A percentile compares a stretch with the other conserved stretches of the same genome.
Conservation (phyloP, 2,113 vertebrate species). For the Psittacara wagleri region DNA sequence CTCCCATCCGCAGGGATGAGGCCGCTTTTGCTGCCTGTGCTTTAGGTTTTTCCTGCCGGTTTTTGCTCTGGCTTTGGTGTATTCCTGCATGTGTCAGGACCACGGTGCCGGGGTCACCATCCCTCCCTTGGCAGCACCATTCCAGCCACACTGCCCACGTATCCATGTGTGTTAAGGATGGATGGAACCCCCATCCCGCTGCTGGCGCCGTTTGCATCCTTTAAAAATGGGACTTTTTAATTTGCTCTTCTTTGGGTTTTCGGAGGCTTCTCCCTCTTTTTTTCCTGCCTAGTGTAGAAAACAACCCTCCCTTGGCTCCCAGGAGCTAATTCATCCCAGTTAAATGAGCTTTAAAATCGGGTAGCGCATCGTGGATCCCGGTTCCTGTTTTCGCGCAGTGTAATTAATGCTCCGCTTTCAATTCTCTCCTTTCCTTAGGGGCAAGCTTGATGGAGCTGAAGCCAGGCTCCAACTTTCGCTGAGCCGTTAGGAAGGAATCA, state of each 20-base stretch:
- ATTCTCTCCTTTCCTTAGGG: slow-evolving; percentile 54
- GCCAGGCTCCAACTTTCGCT: not conserved
- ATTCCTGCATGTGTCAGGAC: not conserved
- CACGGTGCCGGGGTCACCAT: not conserved
- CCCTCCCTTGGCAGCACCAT: not conserved
- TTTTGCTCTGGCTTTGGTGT: not conserved
- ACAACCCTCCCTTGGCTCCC: slow-evolving; percentile 26
- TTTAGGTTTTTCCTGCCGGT: not conserved
- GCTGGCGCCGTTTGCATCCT: not conserved
- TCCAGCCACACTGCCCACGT: rapidly evolving
- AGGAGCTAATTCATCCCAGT: slow-evolving; percentile 56
- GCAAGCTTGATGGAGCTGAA: slow-evolving; percentile 23
- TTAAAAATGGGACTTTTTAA: slow-evolving; percentile 6
- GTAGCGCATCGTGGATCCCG: not conserved
- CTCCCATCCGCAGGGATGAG: not conserved
- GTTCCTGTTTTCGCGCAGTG: slow-evolving; percentile 23
- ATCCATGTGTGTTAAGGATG: not conserved
- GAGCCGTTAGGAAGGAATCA: slow-evolving; percentile 7
- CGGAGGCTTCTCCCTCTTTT: not conserved
- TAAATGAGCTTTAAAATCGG: slow-evolving; percentile 67
- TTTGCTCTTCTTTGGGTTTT: slow-evolving; percentile 15
- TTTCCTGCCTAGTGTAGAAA: not conserved
- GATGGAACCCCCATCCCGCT: not conserved
- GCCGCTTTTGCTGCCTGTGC: not conserved
- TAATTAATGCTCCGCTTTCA: slow-evolving; percentile 60